Base-by-base conservation (phyloP, 1,140 invertebrate genomes). In the Formica selysi region DNA sequence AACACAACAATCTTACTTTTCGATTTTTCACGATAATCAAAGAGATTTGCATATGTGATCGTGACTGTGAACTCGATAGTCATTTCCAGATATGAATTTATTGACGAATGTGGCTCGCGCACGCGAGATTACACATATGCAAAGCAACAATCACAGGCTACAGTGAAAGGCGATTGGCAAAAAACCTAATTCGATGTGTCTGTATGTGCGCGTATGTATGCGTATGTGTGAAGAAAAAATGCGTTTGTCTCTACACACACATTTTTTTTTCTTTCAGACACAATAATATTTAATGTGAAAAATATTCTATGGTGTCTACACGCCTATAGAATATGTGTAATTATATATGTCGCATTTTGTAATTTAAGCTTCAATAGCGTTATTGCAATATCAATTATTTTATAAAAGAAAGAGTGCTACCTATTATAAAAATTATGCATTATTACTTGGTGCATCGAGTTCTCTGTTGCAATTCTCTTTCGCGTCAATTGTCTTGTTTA, bases 21-120 rank as follows among this genome's bases (percentile, higher is more conserved):
- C 38, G 73, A 36, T 74, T 62, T 74, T 26, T 74, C 44, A 57
- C n/a, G 38, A 74, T 83, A 83, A 83, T 83, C 68, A 83, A 83
- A 83, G 54, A 22, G 54, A 48, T 54, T 81, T 51, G 51, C 59
- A 73, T 73, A 61, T 36, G 54, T 59, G 65, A 68, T 73, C n/a
- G 54, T 16, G 48, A 51, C 68, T 83, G 54, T 73, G 68, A 59
- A 81, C 26, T 26, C n/a, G 11, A 61, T 71, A 48, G 19, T 73
- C 54, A 61, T 83, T 36, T 83, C 22, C 16, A 32, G 13, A 44
- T 73, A 22, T 73, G 48, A 51, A 81, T 71, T 59, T 22, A 26
- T n/a, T n/a, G 59, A 83, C 59, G 13, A 41, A 51, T 38, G 13
- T 44, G 5, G 10, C 48, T 70, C 19, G 8, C 41, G 10, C 29